Evolutionary conservation across 2,113 vertebrate species (phyloP).

Genomic region (Chamaea fasciata): DNA sequence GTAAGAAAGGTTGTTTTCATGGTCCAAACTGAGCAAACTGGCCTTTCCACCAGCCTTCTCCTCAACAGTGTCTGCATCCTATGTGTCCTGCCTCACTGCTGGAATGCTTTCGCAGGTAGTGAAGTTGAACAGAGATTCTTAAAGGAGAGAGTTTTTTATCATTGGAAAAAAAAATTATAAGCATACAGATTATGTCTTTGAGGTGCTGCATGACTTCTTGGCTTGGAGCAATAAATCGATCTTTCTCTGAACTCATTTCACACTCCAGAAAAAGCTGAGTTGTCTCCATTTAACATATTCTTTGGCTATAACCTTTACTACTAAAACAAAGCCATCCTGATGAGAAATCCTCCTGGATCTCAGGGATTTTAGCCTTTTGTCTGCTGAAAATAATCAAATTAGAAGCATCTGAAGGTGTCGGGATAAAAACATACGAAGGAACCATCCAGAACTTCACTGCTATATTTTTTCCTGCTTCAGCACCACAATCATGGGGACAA

Average conservation of each 20-base stretch:
- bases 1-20: not conserved
- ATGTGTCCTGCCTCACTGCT: not conserved
- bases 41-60: not conserved
- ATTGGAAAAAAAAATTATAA: not conserved
- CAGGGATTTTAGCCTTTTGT: not conserved
- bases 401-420: not conserved
- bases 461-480: not conserved
- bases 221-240: not conserved
- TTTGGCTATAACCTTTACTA: not conserved
- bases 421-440: not conserved
- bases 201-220: not conserved
- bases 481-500: not conserved
- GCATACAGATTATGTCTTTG: fast-evolving
- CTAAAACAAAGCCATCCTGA: not conserved
- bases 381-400: not conserved
- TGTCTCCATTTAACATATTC: not conserved
- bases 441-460: not conserved
- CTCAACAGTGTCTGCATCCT: not conserved
- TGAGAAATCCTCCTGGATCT: not conserved
- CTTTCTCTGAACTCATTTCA: not conserved
- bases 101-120: not conserved
- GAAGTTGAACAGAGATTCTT: not conserved
- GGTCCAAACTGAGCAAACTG: constrained; percentile 2
- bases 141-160: not conserved
- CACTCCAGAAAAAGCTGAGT: not conserved